Evolutionary conservation across 1,140 invertebrate genomes (phyloP), one percentile per base, ranked within the genome.

Genomic region (Pseudomyrmex cubaensis): DNA sequence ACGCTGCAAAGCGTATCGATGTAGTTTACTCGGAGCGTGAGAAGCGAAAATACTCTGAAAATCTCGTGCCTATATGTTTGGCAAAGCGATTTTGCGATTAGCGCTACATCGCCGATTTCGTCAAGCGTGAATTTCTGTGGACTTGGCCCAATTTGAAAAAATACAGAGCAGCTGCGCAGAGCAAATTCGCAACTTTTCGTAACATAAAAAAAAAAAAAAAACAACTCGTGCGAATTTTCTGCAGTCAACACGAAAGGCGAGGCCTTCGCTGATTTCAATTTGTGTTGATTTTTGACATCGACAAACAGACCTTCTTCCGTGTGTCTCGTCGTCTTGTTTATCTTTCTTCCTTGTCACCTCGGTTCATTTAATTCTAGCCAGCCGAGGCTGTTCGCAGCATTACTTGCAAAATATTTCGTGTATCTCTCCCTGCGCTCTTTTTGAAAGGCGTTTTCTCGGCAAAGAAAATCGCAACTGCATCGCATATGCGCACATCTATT

Each of bases 211-310:
- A 85, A 84, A 61, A 86, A 77, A 86, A 90, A 35, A 35, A 35
- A 35, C 0, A 35, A 35, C 35, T 35, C 35, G 5, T 5, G 82
- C 84, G 84, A 84, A 90, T 88, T 90, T 87, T 90, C 88, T 84
- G 85, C 83, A 92, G 90, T 89, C 88, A 92, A 93, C 90, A 90
- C 59, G 69, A 80, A 35, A 82, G 73, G 82, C 85, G 86, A 80
- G 86, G 67, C 59, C 75, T 84, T 69, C 84, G 88, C 89, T 93
- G 92, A 93, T 93, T 93, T 94, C 92, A 93, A 93, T 92, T 93
- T 90, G 90, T 92, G 90, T 93, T 93, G 93, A 93, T 94, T 94
- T 92, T 94, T 92, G 91, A 90, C 91, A 93, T 92, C 82, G 90
- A 86, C 91, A 94, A 93, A 94, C 90, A 94, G 72, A 89, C 90